phyloP scores from a whole-genome alignment of 2,113 vertebrate species.

The Motacilla tschutschensis region DNA sequence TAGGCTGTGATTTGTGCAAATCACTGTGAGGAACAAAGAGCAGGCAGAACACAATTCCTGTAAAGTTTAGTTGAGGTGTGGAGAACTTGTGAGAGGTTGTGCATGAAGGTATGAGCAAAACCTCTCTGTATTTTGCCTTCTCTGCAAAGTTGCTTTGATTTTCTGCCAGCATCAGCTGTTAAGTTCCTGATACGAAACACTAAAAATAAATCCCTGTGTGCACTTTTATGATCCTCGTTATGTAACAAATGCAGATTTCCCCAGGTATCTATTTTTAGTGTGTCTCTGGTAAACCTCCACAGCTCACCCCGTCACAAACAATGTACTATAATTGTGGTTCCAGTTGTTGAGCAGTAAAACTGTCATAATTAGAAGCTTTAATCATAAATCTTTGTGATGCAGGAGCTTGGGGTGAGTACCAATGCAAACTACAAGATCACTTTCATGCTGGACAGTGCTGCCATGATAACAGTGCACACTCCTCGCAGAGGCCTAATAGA shows the following conservation, averaged over 20 bases:
- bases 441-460: slow-evolving; percentile 97
- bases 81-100: background rate
- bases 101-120: background rate
- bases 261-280: background rate
- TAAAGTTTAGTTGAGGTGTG: background rate
- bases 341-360: background rate
- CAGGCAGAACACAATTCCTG: background rate
- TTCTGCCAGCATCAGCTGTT: background rate
- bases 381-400: slow-evolving; percentile 32
- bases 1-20: background rate
- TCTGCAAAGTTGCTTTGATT: background rate
- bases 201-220: background rate
- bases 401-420: slow-evolving; percentile 95
- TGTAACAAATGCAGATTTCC: background rate
- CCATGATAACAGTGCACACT: slow-evolving; percentile 98
- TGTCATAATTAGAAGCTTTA: background rate
- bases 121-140: background rate
- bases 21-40: background rate
- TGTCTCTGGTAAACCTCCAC: background rate
- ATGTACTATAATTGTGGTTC: background rate
- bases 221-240: background rate
- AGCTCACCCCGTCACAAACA: background rate
- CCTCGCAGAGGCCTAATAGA: slow-evolving; percentile 94
- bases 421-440: slow-evolving; percentile 97
- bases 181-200: background rate